Evolutionary conservation across 30 jellyfish, hydroid and myxozoan species (phyloP).

Genomic region (Sanderia malayensis): DNA sequence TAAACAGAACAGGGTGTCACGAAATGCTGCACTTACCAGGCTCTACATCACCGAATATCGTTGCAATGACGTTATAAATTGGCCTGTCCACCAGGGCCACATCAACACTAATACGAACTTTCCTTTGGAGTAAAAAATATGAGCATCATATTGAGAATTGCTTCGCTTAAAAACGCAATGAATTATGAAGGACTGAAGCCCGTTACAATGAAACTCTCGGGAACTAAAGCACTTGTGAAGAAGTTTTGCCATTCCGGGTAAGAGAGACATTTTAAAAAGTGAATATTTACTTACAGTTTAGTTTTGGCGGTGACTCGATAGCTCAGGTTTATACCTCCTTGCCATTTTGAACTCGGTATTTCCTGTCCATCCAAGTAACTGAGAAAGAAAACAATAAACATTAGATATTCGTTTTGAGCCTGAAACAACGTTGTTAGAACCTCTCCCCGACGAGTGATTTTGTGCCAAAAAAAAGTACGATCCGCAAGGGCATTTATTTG

Average conservation of each 20-base stretch:
- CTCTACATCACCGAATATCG: slow-evolving; percentile 60
- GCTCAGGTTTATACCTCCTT: slow-evolving; percentile 33
- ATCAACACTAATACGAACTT: slow-evolving; percentile 49
- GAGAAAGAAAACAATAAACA: not conserved
- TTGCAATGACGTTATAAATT: slow-evolving; percentile 62
- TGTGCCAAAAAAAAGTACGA: too few relatives aligned
- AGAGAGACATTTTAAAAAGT: too few relatives aligned
- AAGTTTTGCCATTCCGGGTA: too few relatives aligned
- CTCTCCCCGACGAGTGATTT: too few relatives aligned
- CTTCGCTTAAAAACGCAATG: too few relatives aligned
- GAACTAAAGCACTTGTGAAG: too few relatives aligned
- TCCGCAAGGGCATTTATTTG: too few relatives aligned
- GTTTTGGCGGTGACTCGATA: slow-evolving; percentile 27
- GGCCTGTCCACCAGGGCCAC: slow-evolving; percentile 40
- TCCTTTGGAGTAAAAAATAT: slow-evolving; percentile 6
- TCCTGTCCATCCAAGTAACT: slow-evolving; percentile 50
- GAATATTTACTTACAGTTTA: slow-evolving; percentile 23
- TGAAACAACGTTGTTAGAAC: too few relatives aligned
- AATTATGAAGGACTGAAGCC: too few relatives aligned
- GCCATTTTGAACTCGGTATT: slow-evolving; percentile 42
- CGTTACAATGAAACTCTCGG: too few relatives aligned
- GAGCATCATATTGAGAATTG: not conserved
- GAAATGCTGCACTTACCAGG: slow-evolving; percentile 67
- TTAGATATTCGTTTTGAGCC: too few relatives aligned
- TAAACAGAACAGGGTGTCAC: slow-evolving; percentile 18